Conservation (phyloP, 1,140 invertebrate genomes). For the Bemisia tabaci region DNA sequence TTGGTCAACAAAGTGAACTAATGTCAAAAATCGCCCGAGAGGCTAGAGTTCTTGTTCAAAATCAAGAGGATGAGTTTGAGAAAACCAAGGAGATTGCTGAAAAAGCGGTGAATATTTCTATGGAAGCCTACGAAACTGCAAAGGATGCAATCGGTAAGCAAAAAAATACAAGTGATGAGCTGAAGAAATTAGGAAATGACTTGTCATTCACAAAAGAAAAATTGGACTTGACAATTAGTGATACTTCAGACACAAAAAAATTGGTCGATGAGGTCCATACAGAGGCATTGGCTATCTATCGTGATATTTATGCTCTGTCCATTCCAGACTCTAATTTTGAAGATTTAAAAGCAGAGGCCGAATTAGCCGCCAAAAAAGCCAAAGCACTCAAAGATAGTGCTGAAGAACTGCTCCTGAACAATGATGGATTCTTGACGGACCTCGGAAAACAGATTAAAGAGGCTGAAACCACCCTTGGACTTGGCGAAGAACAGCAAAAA, state of each 20-base stretch:
- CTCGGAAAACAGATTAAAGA: conserved; percentile 40
- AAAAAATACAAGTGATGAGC: conserved; percentile 55
- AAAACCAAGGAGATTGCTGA: conserved; percentile 61
- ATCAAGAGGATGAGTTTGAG: conserved; percentile 57
- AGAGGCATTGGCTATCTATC: conserved; percentile 61
- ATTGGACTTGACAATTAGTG: conserved; percentile 47
- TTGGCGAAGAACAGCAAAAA: conserved; percentile 42
- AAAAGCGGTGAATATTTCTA: conserved; percentile 67
- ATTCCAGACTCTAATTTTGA: conserved; percentile 59
- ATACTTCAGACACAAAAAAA: conserved; percentile 53
- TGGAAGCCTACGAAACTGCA: conserved; percentile 62
- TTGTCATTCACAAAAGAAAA: conserved; percentile 45
- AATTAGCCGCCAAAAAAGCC: conserved; percentile 21
- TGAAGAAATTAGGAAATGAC: conserved; percentile 40
- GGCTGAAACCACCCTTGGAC: conserved; percentile 37
- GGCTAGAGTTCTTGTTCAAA: conserved; percentile 62
- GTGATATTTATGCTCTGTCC: conserved; percentile 55
- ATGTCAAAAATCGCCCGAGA: conserved; percentile 84
- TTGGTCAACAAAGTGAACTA: conserved; percentile 77
- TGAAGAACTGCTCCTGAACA: conserved; percentile 13
- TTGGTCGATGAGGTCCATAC: conserved; percentile 60
- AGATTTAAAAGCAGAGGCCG: conserved; percentile 49
- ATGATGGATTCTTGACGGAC: conserved; percentile 36
- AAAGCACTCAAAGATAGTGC: conserved; percentile 23
- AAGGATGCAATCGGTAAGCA: conserved; percentile 68